phyloP scores from a whole-genome alignment of 2,113 vertebrate genomes.

The Anas platyrhynchos region DNA sequence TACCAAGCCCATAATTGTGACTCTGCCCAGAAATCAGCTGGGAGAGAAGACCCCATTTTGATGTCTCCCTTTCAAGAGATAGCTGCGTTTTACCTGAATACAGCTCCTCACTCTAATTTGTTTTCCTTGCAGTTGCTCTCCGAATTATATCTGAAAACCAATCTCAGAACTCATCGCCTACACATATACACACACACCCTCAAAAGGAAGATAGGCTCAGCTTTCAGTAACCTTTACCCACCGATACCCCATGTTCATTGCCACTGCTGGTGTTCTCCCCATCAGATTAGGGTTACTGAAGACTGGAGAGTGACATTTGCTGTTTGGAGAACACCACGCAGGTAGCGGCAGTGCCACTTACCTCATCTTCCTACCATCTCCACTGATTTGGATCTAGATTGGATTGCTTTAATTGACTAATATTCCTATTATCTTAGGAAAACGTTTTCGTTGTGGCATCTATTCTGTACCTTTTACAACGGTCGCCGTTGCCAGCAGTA shows the following conservation, averaged over 20 bases:
- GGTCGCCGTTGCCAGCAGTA: conserved; percentile 23
- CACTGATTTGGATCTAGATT: neutral
- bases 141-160: neutral
- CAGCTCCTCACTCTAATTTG: neutral
- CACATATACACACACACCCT: neutral
- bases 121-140: neutral
- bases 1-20: neutral
- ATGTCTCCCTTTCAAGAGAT: neutral
- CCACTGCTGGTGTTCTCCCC: neutral
- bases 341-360: neutral
- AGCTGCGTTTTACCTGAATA: neutral
- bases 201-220: conserved; percentile 11
- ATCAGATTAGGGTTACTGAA: conserved; percentile 5
- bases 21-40: neutral
- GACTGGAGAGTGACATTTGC: conserved; percentile 8
- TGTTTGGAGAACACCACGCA: neutral
- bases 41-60: neutral
- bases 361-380: conserved; percentile 8
- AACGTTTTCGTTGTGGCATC: neutral
- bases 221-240: conserved; percentile 41
- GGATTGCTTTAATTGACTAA: conserved; percentile 17
- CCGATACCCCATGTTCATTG: neutral
- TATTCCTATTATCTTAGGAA: neutral
- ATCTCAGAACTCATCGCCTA: conserved; percentile 33
- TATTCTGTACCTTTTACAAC: neutral